Evolutionary conservation across 2,888 invertebrate species (phyloP), one percentile per base, ranked within the genome.

Genomic region (Noctuana brunneofusca): DNA sequence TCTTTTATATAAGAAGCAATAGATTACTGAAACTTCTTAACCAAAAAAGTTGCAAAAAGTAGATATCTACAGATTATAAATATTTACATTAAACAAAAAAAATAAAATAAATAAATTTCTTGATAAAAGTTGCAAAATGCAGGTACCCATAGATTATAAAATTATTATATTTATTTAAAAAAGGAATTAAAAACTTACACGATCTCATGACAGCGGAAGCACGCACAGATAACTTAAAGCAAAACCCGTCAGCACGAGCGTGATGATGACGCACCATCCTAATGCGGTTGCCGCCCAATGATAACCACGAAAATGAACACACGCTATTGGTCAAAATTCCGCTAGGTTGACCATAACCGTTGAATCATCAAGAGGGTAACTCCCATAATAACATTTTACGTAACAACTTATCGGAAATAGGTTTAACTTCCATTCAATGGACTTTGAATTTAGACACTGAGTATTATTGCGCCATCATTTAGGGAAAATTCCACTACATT

Each of bases 181-280:
- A 20, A 0, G 20, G 4, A 38, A 12, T 32, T 12, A 35, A 54
- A 9, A 24, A 60, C 60, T 60, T 35, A 60, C 54, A 16, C 35
- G 11, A 32, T 18, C 43, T 35, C 54, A 54, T 60, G 38, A 12
- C 35, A 35, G 54, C n/a, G 35, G 53, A 53, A 54, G 35, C 54
- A 24, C 27, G 41, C 24, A 43, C 18, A 49, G 49, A 49, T 49
- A 22, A 46, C 52, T 52, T 18, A 55, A 38, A 24, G n/a, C 22
- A 6, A 30, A 43, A 49, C 22, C 24, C 35, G 55, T 18, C 58
- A 38, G 49, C 12, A 5, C 32, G 30, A 20, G 35, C 11, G 57
- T 57, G 16, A 22, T 16, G 50, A 43, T 67, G 64, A 64, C 63
- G 64, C 64, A 60, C 50, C 60, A 63, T 65, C 64, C 50, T 38